Conservation (phyloP, 2,113 vertebrate genomes). For the Sus scrofa region DNA sequence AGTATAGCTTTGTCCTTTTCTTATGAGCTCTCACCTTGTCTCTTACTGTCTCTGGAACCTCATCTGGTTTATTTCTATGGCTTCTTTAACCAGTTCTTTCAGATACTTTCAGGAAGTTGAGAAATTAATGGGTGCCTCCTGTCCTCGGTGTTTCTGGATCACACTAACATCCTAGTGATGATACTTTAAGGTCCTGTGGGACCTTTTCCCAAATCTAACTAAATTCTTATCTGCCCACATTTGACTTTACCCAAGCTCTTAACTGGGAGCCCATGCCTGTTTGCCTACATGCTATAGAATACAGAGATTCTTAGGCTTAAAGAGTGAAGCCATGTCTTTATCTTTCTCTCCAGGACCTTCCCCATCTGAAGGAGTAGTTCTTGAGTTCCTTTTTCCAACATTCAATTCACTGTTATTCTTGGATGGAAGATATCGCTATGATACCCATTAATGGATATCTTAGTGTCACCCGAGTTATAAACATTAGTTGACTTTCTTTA, state of each 20-base stretch:
- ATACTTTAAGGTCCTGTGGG: not conserved
- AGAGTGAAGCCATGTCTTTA: not conserved
- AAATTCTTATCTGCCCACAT: not conserved
- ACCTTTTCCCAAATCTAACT: not conserved
- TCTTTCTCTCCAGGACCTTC: not conserved
- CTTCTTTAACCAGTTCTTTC: conserved; percentile 37
- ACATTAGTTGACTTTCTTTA: not conserved
- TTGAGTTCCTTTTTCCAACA: not conserved
- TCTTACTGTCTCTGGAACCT: not conserved
- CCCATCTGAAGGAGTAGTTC: not conserved
- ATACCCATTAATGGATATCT: not conserved
- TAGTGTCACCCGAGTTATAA: not conserved
- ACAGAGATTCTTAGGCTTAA: not conserved
- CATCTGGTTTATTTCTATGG: not conserved
- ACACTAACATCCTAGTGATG: not conserved
- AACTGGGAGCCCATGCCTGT: not conserved
- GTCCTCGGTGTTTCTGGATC: not conserved
- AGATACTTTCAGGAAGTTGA: not conserved
- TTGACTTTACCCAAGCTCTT: not conserved
- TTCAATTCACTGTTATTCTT: not conserved
- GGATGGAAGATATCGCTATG: not conserved
- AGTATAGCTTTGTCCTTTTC: not conserved
- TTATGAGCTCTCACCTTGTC: not conserved
- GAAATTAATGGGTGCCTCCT: not conserved
- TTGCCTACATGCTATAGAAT: not conserved